Evolutionary conservation across 92 coral and sea anemone species (phyloP), one percentile per base, ranked within the genome.

Genomic region (Zoanthus gigantus): DNA sequence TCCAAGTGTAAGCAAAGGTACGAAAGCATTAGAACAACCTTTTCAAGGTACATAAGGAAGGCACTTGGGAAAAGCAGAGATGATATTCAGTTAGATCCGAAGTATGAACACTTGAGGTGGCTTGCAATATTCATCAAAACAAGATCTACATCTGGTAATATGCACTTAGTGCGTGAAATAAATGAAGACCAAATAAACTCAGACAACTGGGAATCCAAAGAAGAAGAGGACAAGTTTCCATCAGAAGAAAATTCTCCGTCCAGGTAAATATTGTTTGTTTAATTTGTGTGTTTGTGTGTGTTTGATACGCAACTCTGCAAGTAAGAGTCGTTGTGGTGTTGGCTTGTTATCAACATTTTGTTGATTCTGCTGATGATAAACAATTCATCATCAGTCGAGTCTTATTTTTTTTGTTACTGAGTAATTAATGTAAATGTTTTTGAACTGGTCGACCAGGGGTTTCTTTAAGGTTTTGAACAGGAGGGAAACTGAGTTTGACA

Each of bases 81-180:
- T 72, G 78, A 80, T n/a, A 68, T 82, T 12, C 82, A 58, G 71
- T 63, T 88, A 47, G 88, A 83, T 5, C 75, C 91, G 58, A 88
- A 88, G 23, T 88, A 72, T 74, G 91, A 88, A 77, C 91, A 89
- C 71, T 48, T 76, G 30, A 73, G 84, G 46, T 89, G 88, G 88
- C 87, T 89, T 50, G 54, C 46, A 11, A 71, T 84, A 37, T 82
- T 83, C 82, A 82, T 82, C 18, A 89, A 74, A 67, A 53, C 91
- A 46, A 75, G 91, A 74, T 71, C 83, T 34, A 83, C 88, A 12
- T 89, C 88, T 63, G 23, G 73, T 17, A 82, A 82, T 83, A 78
- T 79, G 71, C 73, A n/a, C 10, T 8, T 12, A 15, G 83, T 23
- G 61, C 79, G 53, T n/a, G 63, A 31, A 28, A 73, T 71, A 3